A percentile compares a stretch with the other conserved stretches of the same genome.
Evolutionary conservation across 2,888 invertebrate species (phyloP).

Genomic region (Drepana falcataria): DNA sequence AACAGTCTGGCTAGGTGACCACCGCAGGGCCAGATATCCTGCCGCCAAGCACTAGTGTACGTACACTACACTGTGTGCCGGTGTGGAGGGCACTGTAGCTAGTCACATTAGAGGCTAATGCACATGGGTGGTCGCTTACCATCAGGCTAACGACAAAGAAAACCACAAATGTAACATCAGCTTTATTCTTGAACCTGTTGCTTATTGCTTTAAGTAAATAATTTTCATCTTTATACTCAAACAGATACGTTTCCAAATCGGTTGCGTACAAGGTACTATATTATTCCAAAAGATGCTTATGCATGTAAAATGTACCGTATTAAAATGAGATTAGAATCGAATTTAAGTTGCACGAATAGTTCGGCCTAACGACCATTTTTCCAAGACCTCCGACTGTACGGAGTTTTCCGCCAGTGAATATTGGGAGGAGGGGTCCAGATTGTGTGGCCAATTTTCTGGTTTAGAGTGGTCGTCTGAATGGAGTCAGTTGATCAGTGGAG

Average conservation of each 20-base stretch:
- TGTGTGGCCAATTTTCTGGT: conserved; percentile 28
- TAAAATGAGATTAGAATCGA: not conserved
- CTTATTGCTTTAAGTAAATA: conserved; percentile 31
- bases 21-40: too few relatives aligned
- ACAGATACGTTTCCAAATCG: not conserved
- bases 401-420: not conserved
- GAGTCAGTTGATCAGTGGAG: not conserved
- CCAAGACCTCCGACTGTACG: conserved; percentile 22
- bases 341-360: conserved; percentile 1
- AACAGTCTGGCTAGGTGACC: too few relatives aligned
- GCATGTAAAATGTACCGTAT: too few relatives aligned
- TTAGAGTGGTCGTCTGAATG: not conserved
- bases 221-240: conserved; percentile 10
- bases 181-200: conserved; percentile 54
- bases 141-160: too few relatives aligned
- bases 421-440: conserved; percentile 41
- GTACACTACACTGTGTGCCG: too few relatives aligned
- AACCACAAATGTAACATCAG: conserved; percentile 11
- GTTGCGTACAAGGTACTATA: not conserved
- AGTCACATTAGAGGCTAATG: too few relatives aligned
- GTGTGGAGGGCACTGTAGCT: too few relatives aligned
- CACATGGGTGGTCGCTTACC: too few relatives aligned
- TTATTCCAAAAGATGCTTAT: too few relatives aligned
- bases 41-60: too few relatives aligned
- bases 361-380: conserved; percentile 27